phyloP scores from a whole-genome alignment of 2,113 vertebrate genomes.

The Larimichthys crocea region DNA sequence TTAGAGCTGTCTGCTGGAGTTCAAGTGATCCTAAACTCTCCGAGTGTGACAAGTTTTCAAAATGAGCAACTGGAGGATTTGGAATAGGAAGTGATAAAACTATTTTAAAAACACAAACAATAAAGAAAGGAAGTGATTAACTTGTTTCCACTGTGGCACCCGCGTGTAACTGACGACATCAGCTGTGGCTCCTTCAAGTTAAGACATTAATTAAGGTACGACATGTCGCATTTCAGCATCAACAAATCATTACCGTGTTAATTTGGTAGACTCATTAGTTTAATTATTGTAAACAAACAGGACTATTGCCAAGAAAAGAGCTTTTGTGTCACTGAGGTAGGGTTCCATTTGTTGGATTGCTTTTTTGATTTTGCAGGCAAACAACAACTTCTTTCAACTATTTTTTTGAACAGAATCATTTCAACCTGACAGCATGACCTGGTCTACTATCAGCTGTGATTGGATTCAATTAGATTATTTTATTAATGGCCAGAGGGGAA shows the following conservation, averaged over 20 bases:
- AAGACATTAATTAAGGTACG: slow-evolving; percentile 41
- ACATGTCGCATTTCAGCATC: slow-evolving; percentile 36
- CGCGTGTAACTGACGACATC: slow-evolving; percentile 17
- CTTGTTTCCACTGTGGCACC: slow-evolving; percentile 12
- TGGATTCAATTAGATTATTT: background rate
- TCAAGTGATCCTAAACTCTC: slow-evolving; percentile 9
- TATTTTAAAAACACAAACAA: slow-evolving; percentile 16
- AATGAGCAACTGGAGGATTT: background rate
- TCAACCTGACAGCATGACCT: background rate
- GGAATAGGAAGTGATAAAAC: slow-evolving; percentile 2
- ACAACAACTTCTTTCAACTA: background rate
- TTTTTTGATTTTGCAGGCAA: background rate
- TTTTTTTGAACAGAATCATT: background rate
- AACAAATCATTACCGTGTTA: slow-evolving; percentile 61
- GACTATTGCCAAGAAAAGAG: slow-evolving; percentile 35
- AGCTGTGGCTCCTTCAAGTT: slow-evolving; percentile 29
- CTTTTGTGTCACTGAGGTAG: slow-evolving; percentile 4
- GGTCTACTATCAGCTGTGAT: background rate
- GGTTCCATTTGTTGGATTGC: background rate
- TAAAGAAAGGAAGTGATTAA: background rate
- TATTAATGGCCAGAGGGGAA: background rate
- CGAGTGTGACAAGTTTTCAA: background rate
- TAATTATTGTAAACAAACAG: slow-evolving; percentile 68
- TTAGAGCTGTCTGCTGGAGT: background rate
- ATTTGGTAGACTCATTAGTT: slow-evolving; percentile 58